Evolutionary conservation across 2,797 vertebrate genomes (phyloP).

Genomic region (Hafferia zeledoni): DNA sequence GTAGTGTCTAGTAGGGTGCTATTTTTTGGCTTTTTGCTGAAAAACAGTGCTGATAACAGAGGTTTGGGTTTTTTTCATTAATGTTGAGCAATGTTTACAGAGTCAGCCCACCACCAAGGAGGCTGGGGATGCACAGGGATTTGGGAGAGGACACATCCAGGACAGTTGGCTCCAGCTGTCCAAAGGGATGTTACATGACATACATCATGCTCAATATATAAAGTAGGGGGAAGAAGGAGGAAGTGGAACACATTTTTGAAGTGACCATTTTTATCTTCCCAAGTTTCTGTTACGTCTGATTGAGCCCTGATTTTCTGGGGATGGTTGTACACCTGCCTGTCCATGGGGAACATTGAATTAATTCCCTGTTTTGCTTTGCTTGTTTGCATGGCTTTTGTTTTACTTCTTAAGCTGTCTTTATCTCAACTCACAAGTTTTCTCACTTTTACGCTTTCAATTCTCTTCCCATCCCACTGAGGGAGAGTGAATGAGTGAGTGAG

Average conservation of each 20-base stretch:
- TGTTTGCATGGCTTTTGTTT: fast-evolving
- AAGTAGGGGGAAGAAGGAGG: background rate
- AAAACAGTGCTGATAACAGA: background rate
- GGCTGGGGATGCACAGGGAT: background rate
- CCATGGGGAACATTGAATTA: background rate
- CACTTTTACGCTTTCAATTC: background rate
- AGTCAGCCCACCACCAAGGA: background rate
- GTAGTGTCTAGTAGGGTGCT: background rate
- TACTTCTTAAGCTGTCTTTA: background rate
- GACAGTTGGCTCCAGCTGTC: background rate
- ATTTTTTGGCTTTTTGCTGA: background rate
- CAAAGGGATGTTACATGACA: background rate
- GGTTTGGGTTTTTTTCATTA: background rate
- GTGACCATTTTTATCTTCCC: background rate
- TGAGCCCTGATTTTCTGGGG: background rate
- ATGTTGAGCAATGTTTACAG: background rate
- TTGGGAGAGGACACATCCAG: background rate
- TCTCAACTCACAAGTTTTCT: background rate
- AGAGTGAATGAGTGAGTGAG: background rate
- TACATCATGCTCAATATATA: background rate
- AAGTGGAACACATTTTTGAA: background rate
- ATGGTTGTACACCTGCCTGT: background rate
- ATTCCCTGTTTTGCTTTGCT: background rate
- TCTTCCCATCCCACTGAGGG: background rate
- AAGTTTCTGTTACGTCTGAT: no score